These are phyloP conservation scores for Crotalus viridis DNA, from an alignment of 2,113 vertebrate genomes.

Conservation along the genomic window DNA sequence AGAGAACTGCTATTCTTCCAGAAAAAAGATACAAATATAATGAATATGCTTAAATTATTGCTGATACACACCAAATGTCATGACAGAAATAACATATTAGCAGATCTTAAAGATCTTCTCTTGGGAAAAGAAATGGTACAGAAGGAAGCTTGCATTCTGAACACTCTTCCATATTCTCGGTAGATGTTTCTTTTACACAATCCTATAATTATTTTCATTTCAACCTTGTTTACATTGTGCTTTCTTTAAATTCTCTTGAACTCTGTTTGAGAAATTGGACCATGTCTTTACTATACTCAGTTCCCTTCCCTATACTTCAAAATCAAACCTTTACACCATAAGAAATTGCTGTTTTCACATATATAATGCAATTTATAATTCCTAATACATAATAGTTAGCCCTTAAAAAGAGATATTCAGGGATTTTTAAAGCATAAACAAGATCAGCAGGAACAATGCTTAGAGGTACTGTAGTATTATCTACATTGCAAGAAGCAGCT, in stretches of 20 bases:
- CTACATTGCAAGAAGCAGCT: neutral
- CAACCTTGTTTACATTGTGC: neutral
- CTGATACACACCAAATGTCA: neutral
- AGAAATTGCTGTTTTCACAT: conserved; percentile 22
- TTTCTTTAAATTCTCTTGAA: neutral
- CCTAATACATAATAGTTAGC: conserved; percentile 1
- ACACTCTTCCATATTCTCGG: neutral
- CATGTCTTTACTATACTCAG: conserved; percentile 13
- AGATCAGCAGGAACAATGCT: neutral
- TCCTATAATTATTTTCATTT: neutral
- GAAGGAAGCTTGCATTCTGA: neutral
- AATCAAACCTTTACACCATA: conserved; percentile 17
- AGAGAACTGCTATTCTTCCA: neutral
- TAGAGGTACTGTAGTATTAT: neutral
- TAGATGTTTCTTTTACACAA: neutral
- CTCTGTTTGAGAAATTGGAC: neutral
- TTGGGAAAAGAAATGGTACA: neutral
- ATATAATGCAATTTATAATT: conserved; percentile 12
- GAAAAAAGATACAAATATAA: neutral
- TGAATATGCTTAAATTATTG: neutral
- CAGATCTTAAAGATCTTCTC: neutral
- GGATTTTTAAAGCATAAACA: neutral
- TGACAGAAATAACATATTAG: neutral
- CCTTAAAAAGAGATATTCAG: conserved; percentile 1
- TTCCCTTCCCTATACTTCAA: conserved; percentile 1